Evolutionary conservation across 2,797 vertebrate genomes (phyloP), one percentile per base, ranked within the genome.

Genomic region (Novumbra hubbsi): DNA sequence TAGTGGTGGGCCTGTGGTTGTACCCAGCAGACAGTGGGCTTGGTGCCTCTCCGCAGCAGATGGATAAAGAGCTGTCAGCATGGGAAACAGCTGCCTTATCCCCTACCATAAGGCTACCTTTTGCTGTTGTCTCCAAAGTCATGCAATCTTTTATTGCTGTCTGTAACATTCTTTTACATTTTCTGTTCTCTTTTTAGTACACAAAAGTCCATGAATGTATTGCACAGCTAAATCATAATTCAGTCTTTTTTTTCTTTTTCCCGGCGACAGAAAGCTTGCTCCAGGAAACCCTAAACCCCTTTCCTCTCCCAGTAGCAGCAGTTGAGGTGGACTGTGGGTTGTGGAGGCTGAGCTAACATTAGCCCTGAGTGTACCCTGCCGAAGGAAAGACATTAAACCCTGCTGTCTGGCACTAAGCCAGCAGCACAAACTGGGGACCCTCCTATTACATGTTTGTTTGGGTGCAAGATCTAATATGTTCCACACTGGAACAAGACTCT

Each of bases 391-490:
- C 84, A 64, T 83, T 85, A 79, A 77, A 86, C 63, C 7, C 19
- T 11, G 78, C 85, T 75, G 72, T 75, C 78, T 87, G 90, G 90
- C 87, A 24, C 73, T 19, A 15, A 3, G 88, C 89, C 90, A 91
- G 81, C 24, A 50, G 77, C 28, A 52, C 79, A 84, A 85, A 83
- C 80, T 0, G 72, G 81, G 73, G 80, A 82, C 73, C 73, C 83
- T 87, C 72, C 83, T 76, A 84, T 90, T 88, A 88, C 88, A 88
- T 85, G 85, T 92, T 89, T 93, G 91, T 93, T 92, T 93, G 88
- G 91, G 89, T 90, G 89, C 74, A 85, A 79, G 76, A 77, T 85
- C 50, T 85, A 79, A 86, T 85, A 81, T 77, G 73, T 80, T 81
- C 77, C 60, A 75, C 74, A 72, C 66, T 83, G 85, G 76, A 78